Evolutionary conservation across 2,888 invertebrate species (phyloP).

Genomic region (Ryuthela nishihirai): DNA sequence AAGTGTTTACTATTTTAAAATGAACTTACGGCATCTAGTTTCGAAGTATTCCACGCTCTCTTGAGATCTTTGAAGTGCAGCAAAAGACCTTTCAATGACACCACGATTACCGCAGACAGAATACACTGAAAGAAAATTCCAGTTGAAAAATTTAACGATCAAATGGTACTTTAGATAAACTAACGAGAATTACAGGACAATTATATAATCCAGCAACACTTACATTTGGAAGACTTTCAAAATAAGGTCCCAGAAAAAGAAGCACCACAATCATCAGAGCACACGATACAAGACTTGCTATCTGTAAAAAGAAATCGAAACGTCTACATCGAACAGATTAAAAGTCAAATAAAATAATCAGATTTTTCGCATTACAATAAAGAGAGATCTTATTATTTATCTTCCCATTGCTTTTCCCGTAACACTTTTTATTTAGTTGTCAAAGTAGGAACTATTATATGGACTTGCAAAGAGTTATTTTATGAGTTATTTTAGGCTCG

Average conservation of each 20-base stretch:
- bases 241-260: conserved; percentile 81
- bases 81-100: conserved; percentile 72
- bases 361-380: too few species aligned
- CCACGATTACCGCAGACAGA: conserved; percentile 74
- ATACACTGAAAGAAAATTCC: conserved; percentile 60
- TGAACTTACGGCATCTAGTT: conserved; percentile 63
- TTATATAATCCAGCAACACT: too few species aligned
- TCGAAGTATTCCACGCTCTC: conserved; percentile 72
- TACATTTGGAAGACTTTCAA: conserved; percentile 75
- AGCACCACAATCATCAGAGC: conserved; percentile 69
- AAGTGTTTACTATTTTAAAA: not conserved
- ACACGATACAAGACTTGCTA: conserved; percentile 76
- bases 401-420: too few species aligned
- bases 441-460: too few species aligned
- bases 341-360: too few species aligned
- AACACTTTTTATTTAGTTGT: too few species aligned
- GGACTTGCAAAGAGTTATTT: too few species aligned
- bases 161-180: not conserved
- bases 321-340: too few species aligned
- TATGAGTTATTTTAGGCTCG: too few species aligned
- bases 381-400: too few species aligned
- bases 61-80: conserved; percentile 66
- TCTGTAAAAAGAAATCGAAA: conserved; percentile 17
- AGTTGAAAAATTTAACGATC: too few species aligned
- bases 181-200: too few species aligned